Evolutionary conservation across 1,140 invertebrate genomes (phyloP), one percentile per base, ranked within the genome.

Genomic region (Caerostris darwini): DNA sequence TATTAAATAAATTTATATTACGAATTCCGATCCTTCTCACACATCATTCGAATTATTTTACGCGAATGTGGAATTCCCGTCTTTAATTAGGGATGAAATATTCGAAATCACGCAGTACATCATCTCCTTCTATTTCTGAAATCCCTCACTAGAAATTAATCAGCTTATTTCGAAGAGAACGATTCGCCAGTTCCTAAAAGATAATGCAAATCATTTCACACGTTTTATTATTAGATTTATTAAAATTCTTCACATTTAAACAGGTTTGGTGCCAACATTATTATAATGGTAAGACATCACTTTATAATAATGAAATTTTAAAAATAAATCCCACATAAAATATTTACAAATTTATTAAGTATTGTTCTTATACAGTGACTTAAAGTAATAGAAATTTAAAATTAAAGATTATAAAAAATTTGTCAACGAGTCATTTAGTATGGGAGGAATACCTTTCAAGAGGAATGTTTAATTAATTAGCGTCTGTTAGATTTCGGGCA

Each of bases 71-170:
- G 71, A 5, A 50, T 50, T 77, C 12, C 71, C 5, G 12, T 5
- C 7, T 50, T 77, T 53, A 77, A 53, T 77, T 77, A 77, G 34
- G 34, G 71, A 50, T 53, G 71, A 77, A 77, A 77, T 77, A 77
- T 77, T 77, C 71, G 71, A 53, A 77, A 77, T 53, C 71, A 77
- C 71, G 71, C 5, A 77, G 10, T 77, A 12, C 19, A 53, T 50
- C 7, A 50, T 50, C 7, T 50, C 7, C 71, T 12, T 10, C 3
- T 50, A 77, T 77, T 77, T 77, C 71, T 77, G 4, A 77, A 77
- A 17, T 50, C 14, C 14, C 34, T 34, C 8, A 53, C 8, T 53
- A 12, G 71, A 50, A 50, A 77, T 77, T 14, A 77, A 77, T 77
- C 10, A 77, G 50, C 19, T 53, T 50, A 5, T 77, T 34, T 77